A percentile compares a stretch with the other conserved stretches of the same genome.
Evolutionary conservation across 92 coral and sea anemone species (phyloP).

Genomic region (Bergia puertoricense): DNA sequence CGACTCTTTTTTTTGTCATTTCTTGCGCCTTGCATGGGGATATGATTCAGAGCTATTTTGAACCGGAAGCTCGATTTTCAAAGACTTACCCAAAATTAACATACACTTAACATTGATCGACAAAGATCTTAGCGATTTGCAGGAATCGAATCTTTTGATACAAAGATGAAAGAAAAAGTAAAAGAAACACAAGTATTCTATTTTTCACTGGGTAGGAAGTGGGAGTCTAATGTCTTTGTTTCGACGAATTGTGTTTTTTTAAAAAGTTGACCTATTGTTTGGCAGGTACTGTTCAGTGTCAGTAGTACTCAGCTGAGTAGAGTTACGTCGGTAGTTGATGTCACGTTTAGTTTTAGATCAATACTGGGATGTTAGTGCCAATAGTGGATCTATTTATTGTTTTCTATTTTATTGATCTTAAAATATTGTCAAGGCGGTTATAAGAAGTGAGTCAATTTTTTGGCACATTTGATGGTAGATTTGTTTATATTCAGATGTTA

Average conservation of each 20-base stretch:
- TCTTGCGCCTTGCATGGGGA: background rate
- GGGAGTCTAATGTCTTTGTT: no score
- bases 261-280: background rate
- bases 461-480: no score
- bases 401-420: no score
- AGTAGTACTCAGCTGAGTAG: background rate
- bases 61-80: slow-evolving; percentile 29
- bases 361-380: background rate
- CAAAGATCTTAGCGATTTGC: background rate
- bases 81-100: slow-evolving; percentile 5
- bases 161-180: background rate
- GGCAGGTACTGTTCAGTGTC: background rate
- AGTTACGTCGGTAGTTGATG: background rate
- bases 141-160: background rate
- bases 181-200: background rate
- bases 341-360: no score
- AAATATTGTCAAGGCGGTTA: no score
- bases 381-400: no score
- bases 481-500: no score
- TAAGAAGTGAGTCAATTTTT: no score
- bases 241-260: no score
- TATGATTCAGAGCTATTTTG: background rate
- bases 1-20: background rate
- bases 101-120: background rate
- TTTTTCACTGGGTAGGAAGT: background rate